Conservation (phyloP, 2,113 vertebrate species). For the Peromyscus californicus region DNA sequence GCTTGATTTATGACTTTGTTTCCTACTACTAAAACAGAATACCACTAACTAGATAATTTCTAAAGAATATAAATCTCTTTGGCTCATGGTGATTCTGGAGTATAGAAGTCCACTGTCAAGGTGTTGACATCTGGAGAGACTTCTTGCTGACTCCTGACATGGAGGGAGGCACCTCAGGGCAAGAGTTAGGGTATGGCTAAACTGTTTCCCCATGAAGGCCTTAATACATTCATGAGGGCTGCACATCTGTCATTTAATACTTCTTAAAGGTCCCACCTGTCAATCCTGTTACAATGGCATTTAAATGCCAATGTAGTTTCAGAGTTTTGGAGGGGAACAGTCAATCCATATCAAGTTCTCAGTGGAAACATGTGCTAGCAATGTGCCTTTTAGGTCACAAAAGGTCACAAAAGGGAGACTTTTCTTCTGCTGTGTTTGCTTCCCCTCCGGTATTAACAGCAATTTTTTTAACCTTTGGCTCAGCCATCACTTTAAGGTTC, state of each 20-base stretch:
- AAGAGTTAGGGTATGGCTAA: not conserved
- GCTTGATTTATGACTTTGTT: not conserved
- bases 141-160: not conserved
- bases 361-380: not conserved
- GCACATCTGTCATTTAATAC: not conserved
- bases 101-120: not conserved
- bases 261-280: not conserved
- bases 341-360: not conserved
- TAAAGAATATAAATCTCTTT: not conserved
- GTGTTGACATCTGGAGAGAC: not conserved
- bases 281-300: not conserved
- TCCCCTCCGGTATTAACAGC: not conserved
- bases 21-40: not conserved
- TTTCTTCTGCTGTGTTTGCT: slow-evolving; percentile 15
- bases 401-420: not conserved
- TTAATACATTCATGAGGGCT: not conserved
- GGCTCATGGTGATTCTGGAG: not conserved
- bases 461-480: slow-evolving; percentile 26
- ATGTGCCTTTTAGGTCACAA: not conserved
- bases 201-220: not conserved
- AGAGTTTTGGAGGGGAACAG: not conserved
- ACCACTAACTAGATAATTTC: not conserved
- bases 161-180: not conserved
- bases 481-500: slow-evolving; percentile 23
- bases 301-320: not conserved